phyloP scores from a whole-genome alignment of 1,140 invertebrate genomes.

The Lucilia sericata region DNA sequence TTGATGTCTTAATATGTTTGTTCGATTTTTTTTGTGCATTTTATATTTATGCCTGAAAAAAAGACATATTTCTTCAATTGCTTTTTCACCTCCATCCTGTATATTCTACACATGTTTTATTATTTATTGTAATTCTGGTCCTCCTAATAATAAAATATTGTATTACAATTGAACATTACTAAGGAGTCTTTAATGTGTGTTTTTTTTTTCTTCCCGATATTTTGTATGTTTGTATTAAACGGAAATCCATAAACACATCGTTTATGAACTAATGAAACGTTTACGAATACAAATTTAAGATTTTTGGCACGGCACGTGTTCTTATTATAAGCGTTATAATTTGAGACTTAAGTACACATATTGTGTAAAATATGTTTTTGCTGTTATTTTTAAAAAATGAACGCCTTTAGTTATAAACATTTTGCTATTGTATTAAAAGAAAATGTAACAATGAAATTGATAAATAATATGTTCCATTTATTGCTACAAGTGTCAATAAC shows the following conservation, averaged over 20 bases:
- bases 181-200: not conserved
- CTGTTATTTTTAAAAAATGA: too few relatives aligned
- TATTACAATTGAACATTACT: not conserved
- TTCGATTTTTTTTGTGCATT: too few relatives aligned
- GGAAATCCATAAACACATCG: not conserved
- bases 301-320: constrained; percentile 2
- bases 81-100: not conserved
- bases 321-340: not conserved
- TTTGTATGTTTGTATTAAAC: not conserved
- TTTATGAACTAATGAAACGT: not conserved
- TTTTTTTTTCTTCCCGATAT: not conserved
- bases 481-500: too few relatives aligned
- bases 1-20: too few relatives aligned
- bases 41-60: not conserved
- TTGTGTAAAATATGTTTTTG: too few relatives aligned
- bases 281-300: not conserved
- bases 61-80: not conserved
- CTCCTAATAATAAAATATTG: not conserved
- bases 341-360: not conserved
- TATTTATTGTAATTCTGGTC: not conserved
- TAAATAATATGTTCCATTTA: too few relatives aligned
- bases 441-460: too few relatives aligned
- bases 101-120: not conserved
- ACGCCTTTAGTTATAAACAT: not conserved
- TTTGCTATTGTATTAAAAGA: too few relatives aligned